Evolutionary conservation across 2,888 invertebrate species (phyloP), one percentile per base, ranked within the genome.

Genomic region (Seira musarum): DNA sequence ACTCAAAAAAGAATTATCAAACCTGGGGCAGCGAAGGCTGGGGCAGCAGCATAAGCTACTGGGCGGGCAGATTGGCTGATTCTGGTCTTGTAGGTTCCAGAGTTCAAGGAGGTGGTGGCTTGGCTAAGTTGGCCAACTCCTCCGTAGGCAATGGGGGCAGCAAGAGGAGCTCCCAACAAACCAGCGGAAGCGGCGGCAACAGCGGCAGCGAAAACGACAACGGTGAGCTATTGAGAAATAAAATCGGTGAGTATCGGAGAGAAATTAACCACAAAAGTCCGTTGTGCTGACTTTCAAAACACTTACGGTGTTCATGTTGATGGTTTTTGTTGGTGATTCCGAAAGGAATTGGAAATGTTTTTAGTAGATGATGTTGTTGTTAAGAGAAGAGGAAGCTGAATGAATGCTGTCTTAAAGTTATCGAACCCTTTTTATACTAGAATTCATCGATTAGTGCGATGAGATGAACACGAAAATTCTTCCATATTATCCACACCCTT

Each of bases 281-380:
- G 53, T 21, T 63, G 35, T 21, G 1, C 63, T 13, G n/a, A n/a
- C n/a, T n/a, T n/a, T n/a, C 19, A n/a, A 46, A 53, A 40, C 72
- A 73, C 80, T 77, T 80, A 82, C 82, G 73, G 80, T 64, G 80
- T 80, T 79, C 81, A 79, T 83, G 67, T 21, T 76, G 79, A 71
- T 30, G 13, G 15, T 64, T 53, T 71, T 65, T 60, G 49, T 70
- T 61, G 57, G 61, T 74, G n/a, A n/a, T n/a, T 76, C 57, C 63
- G 25, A 46, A 35, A 35, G n/a, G 67, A 75, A 75, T 25, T 21
- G 5, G 21, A 40, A 40, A 68, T 19, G 17, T 68, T 8, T 53
- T 67, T 63, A 35, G 19, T 46, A 46, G 64, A 19, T 63, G 63
- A 19, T 30, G 2, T 60, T 30, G 15, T n/a, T n/a, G n/a, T n/a